Conservation (phyloP, 2,888 invertebrate species). For the Girardia tigrina region DNA sequence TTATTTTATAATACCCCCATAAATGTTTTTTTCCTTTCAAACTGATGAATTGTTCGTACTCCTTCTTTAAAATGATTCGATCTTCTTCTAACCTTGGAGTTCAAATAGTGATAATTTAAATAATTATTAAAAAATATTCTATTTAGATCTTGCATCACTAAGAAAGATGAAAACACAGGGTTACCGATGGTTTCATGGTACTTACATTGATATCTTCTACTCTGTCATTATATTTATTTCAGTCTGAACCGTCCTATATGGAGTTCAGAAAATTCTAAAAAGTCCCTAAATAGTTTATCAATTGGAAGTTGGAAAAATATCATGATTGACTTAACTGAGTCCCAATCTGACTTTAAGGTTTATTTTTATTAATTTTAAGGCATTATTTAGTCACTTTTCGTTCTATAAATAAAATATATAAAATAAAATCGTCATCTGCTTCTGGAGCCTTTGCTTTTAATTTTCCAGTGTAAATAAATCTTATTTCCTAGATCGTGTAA, state of each 20-base stretch:
- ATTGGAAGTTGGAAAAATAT: conserved; percentile 17
- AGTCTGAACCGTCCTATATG: conserved; percentile 25
- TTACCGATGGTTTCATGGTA: conserved; percentile 32
- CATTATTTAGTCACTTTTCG: background rate
- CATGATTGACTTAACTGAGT: conserved; percentile 11
- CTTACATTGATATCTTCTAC: background rate
- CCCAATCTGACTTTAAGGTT: conserved; percentile 33
- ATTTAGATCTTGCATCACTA: conserved; percentile 31
- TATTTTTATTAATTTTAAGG: background rate
- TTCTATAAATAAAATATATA: background rate
- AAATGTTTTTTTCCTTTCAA: no score
- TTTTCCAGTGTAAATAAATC: background rate
- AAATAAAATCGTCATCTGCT: background rate
- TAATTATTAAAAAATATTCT: background rate
- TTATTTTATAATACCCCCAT: no score
- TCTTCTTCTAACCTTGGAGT: no score
- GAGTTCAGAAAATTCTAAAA: conserved; percentile 2
- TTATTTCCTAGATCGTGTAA: conserved; percentile 31
- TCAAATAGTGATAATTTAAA: no score
- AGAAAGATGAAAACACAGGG: conserved; percentile 6
- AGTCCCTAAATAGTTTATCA: background rate
- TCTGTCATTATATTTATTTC: background rate
- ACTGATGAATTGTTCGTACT: no score
- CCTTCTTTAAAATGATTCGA: no score
- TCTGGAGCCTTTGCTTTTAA: background rate